phyloP scores from a whole-genome alignment of 2,797 vertebrate species.

The Enteromius fasciolatus region DNA sequence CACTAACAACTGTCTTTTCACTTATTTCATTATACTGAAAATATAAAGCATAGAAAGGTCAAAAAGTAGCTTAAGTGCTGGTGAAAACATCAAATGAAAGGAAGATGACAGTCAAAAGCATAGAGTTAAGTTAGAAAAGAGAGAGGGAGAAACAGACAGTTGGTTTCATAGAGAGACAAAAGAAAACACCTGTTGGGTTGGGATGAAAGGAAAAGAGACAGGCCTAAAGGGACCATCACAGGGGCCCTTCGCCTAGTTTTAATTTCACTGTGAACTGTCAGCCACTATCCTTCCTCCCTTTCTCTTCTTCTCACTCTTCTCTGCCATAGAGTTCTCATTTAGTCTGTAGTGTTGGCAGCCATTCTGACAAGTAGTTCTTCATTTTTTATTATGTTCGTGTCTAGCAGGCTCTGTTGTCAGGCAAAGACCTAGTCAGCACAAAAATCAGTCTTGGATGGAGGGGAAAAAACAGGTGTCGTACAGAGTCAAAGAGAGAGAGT shows the following conservation, averaged over 20 bases:
- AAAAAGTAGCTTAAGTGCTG: slow-evolving; percentile 14
- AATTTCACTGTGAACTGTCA: slow-evolving; percentile 77
- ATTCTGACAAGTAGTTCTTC: slow-evolving; percentile 95
- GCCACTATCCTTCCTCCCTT: slow-evolving; percentile 62
- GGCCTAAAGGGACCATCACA: slow-evolving; percentile 76
- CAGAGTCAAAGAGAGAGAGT: slow-evolving; percentile 77
- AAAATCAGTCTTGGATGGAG: slow-evolving; percentile 90
- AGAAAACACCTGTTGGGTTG: slow-evolving; percentile 89
- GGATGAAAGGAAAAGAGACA: slow-evolving; percentile 60
- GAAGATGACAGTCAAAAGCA: slow-evolving; percentile 59
- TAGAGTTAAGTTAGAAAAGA: slow-evolving; percentile 68
- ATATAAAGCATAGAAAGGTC: not conserved
- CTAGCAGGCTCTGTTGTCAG: slow-evolving; percentile 90
- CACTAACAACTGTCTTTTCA: not conserved
- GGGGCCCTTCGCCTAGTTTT: slow-evolving; percentile 75
- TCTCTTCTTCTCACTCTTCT: slow-evolving; percentile 59
- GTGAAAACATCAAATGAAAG: slow-evolving; percentile 45
- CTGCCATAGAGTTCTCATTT: slow-evolving; percentile 62
- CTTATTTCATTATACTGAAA: slow-evolving; percentile 4
- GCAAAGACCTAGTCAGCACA: slow-evolving; percentile 91
- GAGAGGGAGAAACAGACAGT: slow-evolving; percentile 63
- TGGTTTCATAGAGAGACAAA: slow-evolving; percentile 68
- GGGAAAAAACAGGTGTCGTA: slow-evolving; percentile 96
- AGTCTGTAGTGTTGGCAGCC: slow-evolving; percentile 81
- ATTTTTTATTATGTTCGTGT: slow-evolving; percentile 97